These are phyloP conservation scores for Xenopus laevis DNA, from an alignment of 2,113 vertebrate genomes.

Conservation along the genomic window DNA sequence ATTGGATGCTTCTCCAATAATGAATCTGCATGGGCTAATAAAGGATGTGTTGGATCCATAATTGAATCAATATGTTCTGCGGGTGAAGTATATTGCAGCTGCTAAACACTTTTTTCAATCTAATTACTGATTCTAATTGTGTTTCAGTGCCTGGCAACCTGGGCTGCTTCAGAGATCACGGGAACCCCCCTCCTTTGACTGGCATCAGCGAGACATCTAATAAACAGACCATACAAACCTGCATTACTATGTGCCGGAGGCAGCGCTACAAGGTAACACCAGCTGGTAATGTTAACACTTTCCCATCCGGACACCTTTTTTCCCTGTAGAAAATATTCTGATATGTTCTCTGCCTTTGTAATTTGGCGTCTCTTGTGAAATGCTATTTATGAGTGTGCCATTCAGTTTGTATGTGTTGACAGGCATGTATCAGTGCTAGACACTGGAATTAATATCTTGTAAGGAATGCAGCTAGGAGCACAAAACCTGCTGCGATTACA, in stretches of 20 bases:
- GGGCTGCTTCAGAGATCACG: slow-evolving; percentile 92
- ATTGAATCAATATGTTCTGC: not conserved
- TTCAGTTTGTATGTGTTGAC: too few species aligned
- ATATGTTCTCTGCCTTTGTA: not conserved
- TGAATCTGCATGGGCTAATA: not conserved
- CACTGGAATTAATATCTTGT: too few species aligned
- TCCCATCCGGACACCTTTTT: not conserved
- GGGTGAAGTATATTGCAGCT: not conserved
- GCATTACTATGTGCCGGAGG: slow-evolving; percentile 89
- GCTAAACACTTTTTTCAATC: not conserved
- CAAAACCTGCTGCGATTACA: too few species aligned
- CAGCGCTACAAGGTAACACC: slow-evolving; percentile 84
- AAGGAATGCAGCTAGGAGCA: too few species aligned
- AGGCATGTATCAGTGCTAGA: too few species aligned
- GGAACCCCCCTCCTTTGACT: slow-evolving; percentile 84
- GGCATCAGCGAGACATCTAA: slow-evolving; percentile 87
- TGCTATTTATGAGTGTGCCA: too few species aligned
- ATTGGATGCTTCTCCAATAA: too few species aligned
- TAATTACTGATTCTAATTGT: not conserved
- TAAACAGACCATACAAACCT: slow-evolving; percentile 91
- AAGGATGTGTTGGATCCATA: not conserved
- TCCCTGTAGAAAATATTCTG: not conserved
- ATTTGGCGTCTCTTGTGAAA: not conserved
- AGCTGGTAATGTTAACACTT: not conserved
- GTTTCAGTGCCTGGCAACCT: slow-evolving; percentile 89